A percentile compares a stretch with the other conserved stretches of the same genome.
These are phyloP conservation scores for Catalaphyllia jardinei DNA, from an alignment of 64 coral and sea anemone genomes.

Conservation along the genomic window DNA sequence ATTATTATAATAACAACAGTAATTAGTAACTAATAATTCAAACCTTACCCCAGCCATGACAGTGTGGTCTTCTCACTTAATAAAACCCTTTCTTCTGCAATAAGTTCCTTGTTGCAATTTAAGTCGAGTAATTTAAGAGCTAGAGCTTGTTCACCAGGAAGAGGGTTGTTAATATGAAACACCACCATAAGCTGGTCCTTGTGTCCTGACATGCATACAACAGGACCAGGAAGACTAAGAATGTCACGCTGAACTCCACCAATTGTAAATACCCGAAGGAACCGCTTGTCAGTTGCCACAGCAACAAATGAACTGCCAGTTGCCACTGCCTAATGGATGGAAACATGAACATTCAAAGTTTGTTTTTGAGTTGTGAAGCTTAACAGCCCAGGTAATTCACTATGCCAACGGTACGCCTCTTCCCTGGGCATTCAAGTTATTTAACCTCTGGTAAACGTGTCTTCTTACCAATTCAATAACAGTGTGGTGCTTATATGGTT, in stretches of 20 bases:
- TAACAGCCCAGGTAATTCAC: neutral
- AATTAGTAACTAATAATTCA: too few relatives aligned
- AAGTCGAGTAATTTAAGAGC: conserved; percentile 84
- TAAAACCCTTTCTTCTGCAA: conserved; percentile 75
- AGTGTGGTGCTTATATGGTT: too few relatives aligned
- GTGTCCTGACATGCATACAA: conserved; percentile 85
- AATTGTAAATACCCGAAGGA: conserved; percentile 87
- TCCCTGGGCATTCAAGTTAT: too few relatives aligned
- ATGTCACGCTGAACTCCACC: conserved; percentile 87
- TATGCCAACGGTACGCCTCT: neutral
- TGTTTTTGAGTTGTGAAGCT: neutral
- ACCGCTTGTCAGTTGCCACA: conserved; percentile 76
- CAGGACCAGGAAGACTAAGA: conserved; percentile 80
- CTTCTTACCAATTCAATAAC: too few relatives aligned
- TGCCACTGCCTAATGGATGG: conserved; percentile 60
- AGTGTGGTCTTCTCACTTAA: conserved; percentile 85
- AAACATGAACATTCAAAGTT: neutral
- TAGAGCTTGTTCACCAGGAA: conserved; percentile 90
- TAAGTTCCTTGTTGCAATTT: conserved; percentile 43
- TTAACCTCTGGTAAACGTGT: too few relatives aligned
- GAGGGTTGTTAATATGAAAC: conserved; percentile 78
- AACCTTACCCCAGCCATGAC: conserved; percentile 89
- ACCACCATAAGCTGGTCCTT: conserved; percentile 65
- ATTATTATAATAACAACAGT: too few relatives aligned
- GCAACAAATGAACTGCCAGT: conserved; percentile 78